Percentiles rank a stretch among this genome's conserved stretches.
These are phyloP conservation scores for Lucilia sericata DNA, from an alignment of 1,140 invertebrate genomes.

Conservation along the genomic window DNA sequence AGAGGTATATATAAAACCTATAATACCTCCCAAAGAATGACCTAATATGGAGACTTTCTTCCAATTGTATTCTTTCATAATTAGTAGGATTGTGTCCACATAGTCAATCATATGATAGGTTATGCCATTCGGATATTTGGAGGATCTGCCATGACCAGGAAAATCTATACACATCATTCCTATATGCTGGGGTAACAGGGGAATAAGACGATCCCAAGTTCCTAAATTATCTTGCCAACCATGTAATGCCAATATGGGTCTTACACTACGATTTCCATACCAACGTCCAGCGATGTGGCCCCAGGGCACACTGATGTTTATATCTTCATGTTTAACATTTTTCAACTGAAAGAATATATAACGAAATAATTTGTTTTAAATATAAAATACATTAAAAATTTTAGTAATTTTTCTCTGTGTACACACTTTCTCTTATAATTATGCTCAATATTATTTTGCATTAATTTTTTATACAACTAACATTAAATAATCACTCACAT, in stretches of 20 bases:
- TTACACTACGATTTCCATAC: conserved; percentile 73
- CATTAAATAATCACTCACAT: too few relatives aligned
- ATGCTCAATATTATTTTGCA: too few relatives aligned
- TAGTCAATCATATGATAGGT: conserved; percentile 72
- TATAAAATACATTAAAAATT: too few relatives aligned
- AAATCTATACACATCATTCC: conserved; percentile 77
- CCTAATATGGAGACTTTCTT: conserved; percentile 75
- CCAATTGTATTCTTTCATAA: conserved; percentile 77
- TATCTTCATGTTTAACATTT: conserved; percentile 68
- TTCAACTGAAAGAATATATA: too few relatives aligned
- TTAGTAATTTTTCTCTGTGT: too few relatives aligned
- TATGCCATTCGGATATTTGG: conserved; percentile 71
- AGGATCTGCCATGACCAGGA: conserved; percentile 79
- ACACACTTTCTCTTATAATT: too few relatives aligned
- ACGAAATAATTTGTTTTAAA: too few relatives aligned
- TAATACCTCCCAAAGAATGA: conserved; percentile 76
- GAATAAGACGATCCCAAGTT: conserved; percentile 76
- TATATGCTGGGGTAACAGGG: conserved; percentile 71
- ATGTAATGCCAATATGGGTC: conserved; percentile 78
- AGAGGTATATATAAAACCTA: conserved; percentile 70
- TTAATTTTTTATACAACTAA: too few relatives aligned
- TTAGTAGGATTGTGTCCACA: conserved; percentile 70
- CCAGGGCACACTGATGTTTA: conserved; percentile 74
- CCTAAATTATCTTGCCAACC: conserved; percentile 82
- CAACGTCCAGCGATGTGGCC: conserved; percentile 76